Conservation (phyloP, 2,888 invertebrate genomes). For the Trissolcus brochymenae region DNA sequence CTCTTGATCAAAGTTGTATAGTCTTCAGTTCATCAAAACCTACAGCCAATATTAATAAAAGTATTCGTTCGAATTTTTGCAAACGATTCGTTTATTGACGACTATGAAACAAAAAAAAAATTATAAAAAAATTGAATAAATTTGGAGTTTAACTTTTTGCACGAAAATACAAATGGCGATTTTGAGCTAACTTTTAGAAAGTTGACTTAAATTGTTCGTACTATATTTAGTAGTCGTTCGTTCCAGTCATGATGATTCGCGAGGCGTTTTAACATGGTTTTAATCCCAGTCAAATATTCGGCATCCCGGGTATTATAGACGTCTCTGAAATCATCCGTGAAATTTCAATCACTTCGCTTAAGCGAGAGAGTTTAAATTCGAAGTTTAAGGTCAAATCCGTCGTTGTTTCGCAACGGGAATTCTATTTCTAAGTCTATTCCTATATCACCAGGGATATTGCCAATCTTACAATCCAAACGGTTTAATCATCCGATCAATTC, state of each 20-base stretch:
- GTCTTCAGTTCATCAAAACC: no score
- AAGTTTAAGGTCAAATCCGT: slow-evolving; percentile 40
- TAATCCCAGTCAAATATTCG: slow-evolving; percentile 4
- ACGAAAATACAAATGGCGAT: no score
- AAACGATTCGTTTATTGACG: no score
- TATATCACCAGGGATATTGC: neutral
- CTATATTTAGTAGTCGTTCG: slow-evolving; percentile 5
- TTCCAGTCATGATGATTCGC: slow-evolving; percentile 6
- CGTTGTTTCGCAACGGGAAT: slow-evolving; percentile 14
- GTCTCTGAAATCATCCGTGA: slow-evolving; percentile 32
- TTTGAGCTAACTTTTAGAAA: no score
- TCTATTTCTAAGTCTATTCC: slow-evolving; percentile 19
- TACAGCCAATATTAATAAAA: neutral
- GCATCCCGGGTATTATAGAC: slow-evolving; percentile 10
- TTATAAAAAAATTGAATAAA: no score
- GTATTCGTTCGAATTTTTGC: neutral
- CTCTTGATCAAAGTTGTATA: slow-evolving; percentile 3
- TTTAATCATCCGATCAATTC: slow-evolving; percentile 1
- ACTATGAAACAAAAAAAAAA: no score
- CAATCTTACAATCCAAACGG: neutral
- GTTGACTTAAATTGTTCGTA: no score
- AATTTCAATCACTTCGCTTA: slow-evolving; percentile 39
- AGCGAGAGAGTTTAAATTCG: slow-evolving; percentile 23
- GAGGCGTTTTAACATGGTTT: slow-evolving; percentile 15
- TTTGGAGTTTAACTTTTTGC: no score